Base-by-base conservation (phyloP, 2,797 vertebrate species). In the Acanthis flammea region DNA sequence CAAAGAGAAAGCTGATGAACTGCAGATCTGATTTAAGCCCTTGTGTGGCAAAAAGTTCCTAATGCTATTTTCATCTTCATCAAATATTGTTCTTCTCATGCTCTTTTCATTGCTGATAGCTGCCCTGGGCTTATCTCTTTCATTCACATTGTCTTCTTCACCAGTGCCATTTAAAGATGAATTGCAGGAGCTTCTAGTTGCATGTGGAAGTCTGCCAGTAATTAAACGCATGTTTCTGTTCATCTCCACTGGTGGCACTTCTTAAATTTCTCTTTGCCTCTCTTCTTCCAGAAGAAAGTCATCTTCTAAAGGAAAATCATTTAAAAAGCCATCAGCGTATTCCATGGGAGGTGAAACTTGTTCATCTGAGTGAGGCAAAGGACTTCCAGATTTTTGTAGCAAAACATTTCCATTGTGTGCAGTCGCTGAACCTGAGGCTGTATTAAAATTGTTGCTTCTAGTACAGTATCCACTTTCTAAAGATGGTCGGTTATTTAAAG, bases 241-340 rank as follows among this genome's bases (percentile, higher is more conserved):
- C 22, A 47, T 31, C 55, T 83, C 58, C 37, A 89, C 58, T 63
- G 87, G 39, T 3, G 88, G 68, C 25, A 79, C 78, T 72, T 97
- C 95, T 61, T 95, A 90, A 66, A 96, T 85, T 68, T 98, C 97
- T 86, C 95, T 94, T 86, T 96, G 96, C 73, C 94, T 60, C 94
- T 97, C 96, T 92, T 98, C 97, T 93, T 98, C 98, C 80, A 98
- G 97, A 96, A 99, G 90, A n/a, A 98, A 97, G 51, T 95, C 94
- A 53, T 99, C 99, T 50, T 99, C 99, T 94, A 99, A 86, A 27
- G 98, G 98, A 94, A 99, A 97, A 51, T 98, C 96, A 94, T 97
- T 98, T 96, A 98, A 98, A 94, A 98, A 98, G 66, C 94, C 98
- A 91, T 98, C 98, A 9, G 74, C 94, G 68, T 98, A 97, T 68